Percentiles rank a stretch among this genome's conserved stretches.
Conservation (phyloP, 2,888 invertebrate genomes). For the Aphrophora alni region DNA sequence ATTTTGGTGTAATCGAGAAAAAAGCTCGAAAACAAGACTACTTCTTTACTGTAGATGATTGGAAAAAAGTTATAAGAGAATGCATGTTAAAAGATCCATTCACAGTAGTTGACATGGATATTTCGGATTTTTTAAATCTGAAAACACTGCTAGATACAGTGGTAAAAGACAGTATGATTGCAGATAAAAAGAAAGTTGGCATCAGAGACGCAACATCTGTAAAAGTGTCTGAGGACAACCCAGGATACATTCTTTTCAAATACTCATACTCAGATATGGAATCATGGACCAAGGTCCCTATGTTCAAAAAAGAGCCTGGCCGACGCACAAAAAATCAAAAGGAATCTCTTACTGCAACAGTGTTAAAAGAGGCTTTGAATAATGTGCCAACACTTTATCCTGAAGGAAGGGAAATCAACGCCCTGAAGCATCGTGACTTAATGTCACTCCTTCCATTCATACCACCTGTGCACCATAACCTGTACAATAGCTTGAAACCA, state of each 20-base stretch:
- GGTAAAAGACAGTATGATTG: constrained; percentile 15
- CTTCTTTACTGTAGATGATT: constrained; percentile 20
- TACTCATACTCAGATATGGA: constrained; percentile 17
- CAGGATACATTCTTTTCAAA: constrained; percentile 23
- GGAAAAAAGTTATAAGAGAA: constrained; percentile 11
- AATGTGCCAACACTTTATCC: constrained; percentile 24
- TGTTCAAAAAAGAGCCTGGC: constrained; percentile 20
- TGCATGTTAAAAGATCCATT: constrained; percentile 3
- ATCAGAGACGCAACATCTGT: constrained; percentile 16
- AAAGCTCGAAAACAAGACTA: constrained; percentile 12
- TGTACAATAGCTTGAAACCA: constrained; percentile 2
- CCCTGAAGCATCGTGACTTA: constrained; percentile 22
- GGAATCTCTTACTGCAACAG: constrained; percentile 11
- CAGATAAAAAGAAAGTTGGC: constrained; percentile 16
- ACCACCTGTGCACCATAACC: constrained; percentile 15
- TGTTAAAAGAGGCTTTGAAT: constrained; percentile 25
- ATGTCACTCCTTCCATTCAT: constrained; percentile 15
- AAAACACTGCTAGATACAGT: constrained; percentile 23
- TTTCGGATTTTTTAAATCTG: constrained; percentile 22
- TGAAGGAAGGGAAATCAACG: constrained; percentile 21
- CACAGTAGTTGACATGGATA: constrained; percentile 27
- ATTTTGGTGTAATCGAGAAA: constrained; percentile 20
- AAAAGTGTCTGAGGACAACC: constrained; percentile 7
- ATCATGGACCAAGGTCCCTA: constrained; percentile 11
- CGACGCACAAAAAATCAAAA: constrained; percentile 15